Conservation (phyloP, 1,140 invertebrate genomes). For the Lepidurus packardi region DNA sequence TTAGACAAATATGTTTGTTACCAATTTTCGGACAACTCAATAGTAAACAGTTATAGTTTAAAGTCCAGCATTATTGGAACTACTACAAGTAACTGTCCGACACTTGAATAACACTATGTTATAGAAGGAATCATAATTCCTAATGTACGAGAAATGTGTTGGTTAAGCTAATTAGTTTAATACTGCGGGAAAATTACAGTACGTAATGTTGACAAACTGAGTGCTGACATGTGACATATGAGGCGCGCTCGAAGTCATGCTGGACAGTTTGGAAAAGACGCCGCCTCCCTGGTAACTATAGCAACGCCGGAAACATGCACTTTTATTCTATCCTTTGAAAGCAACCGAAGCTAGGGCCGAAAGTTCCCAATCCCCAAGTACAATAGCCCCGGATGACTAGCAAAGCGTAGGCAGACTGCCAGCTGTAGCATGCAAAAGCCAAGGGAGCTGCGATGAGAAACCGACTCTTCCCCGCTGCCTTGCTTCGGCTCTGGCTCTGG, state of each 20-base stretch:
- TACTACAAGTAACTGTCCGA: too few relatives aligned
- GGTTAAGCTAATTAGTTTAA: neutral
- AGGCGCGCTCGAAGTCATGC: conserved; percentile 13
- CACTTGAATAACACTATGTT: too few relatives aligned
- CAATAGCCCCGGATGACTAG: conserved; percentile 20
- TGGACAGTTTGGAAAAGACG: conserved; percentile 18
- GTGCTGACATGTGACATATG: conserved; percentile 18
- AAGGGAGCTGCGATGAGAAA: neutral
- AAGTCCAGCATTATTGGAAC: too few relatives aligned
- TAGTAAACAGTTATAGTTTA: too few relatives aligned
- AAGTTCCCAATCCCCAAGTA: conserved; percentile 21
- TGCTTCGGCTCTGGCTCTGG: neutral
- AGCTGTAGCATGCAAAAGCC: conserved; percentile 5
- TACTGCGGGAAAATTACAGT: neutral
- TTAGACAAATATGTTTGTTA: too few relatives aligned
- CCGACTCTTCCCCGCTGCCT: neutral
- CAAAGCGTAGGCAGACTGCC: conserved; percentile 17
- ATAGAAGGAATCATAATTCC: too few relatives aligned
- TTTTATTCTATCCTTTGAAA: conserved; percentile 11
- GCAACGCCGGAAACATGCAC: conserved; percentile 20
- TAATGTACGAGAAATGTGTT: neutral
- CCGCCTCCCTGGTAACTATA: conserved; percentile 17
- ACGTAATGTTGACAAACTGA: conserved; percentile 13
- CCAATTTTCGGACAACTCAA: too few relatives aligned
- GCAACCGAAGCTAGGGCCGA: conserved; percentile 6